Evolutionary conservation across 2,888 invertebrate genomes (phyloP), one percentile per base, ranked within the genome.

Genomic region (Drosophila algonquin): DNA sequence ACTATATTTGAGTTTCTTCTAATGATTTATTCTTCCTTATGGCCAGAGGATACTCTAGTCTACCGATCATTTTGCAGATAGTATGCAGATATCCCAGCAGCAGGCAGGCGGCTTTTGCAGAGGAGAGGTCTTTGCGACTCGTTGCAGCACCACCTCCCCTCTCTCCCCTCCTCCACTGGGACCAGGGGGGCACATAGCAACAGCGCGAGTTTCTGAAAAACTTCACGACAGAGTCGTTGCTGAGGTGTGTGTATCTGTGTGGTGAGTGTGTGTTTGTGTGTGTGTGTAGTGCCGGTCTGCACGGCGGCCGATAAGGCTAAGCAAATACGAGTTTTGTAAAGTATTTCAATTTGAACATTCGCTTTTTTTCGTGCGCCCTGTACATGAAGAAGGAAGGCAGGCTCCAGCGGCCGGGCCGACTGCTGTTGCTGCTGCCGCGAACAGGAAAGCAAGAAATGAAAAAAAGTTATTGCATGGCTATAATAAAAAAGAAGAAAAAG

Each of bases 311-410:
- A 80, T 75, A 82, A 82, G 74, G 72, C 80, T 84, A 76, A 84
- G 84, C 85, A 89, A 84, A 89, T 85, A 85, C 85, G 59, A 84
- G 85, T 85, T 85, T 85, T 75, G 75, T 77, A 68, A 86, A 82
- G 87, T 80, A 86, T 82, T 82, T 82, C 83, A 79, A 74, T 88
- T 75, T 83, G 75, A 83, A 73, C 76, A 78, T 80, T 76, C 76
- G 70, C 72, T 81, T 75, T 73, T 77, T 75, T 80, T 73, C 65
- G 52, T 78, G 63, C 59, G 62, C 71, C 59, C 59, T 77, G 73
- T 73, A 58, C 67, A 67, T 60, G 75, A 79, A 68, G 74, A 77
- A 59, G 63, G 60, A 69, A 64, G 56, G 52, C 24, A 69, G 59
- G 56, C 32, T 48, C 60, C 55, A 51, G 62, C 60, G 52, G 65